phyloP scores from a whole-genome alignment of 1,140 invertebrate genomes.

The Aphis gossypii region DNA sequence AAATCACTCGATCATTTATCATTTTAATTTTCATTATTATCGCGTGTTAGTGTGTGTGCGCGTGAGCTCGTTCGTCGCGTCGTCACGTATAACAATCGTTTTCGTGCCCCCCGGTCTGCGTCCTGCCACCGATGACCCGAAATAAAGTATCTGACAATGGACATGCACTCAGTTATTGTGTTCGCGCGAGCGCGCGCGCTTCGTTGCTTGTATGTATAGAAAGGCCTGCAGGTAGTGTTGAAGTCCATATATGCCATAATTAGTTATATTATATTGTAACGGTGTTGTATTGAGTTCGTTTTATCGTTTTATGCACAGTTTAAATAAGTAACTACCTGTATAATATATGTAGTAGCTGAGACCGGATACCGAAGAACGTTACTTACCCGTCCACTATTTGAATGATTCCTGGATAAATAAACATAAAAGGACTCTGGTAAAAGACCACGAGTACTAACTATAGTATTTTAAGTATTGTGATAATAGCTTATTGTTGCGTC shows the following conservation, averaged over 20 bases:
- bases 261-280: background rate
- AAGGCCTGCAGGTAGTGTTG: background rate
- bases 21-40: conserved; percentile 53
- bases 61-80: conserved; percentile 29
- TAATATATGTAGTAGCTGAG: background rate
- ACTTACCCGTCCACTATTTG: background rate
- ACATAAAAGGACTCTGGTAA: background rate
- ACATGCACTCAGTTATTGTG: background rate
- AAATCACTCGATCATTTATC: conserved; percentile 51
- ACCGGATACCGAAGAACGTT: background rate
- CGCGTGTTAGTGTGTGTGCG: background rate
- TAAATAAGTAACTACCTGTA: background rate
- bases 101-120: background rate
- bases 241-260: background rate
- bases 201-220: background rate
- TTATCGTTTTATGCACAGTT: background rate
- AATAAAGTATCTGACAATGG: conserved; percentile 35
- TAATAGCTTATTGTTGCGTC: background rate
- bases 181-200: conserved; percentile 17
- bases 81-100: conserved; percentile 44
- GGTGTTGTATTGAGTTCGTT: background rate
- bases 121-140: background rate
- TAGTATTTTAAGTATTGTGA: background rate
- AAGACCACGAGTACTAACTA: background rate
- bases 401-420: background rate